Percentiles rank a stretch among this genome's conserved stretches.
Evolutionary conservation across 2,113 vertebrate genomes (phyloP).

Genomic region (Oncorhynchus tshawytscha): DNA sequence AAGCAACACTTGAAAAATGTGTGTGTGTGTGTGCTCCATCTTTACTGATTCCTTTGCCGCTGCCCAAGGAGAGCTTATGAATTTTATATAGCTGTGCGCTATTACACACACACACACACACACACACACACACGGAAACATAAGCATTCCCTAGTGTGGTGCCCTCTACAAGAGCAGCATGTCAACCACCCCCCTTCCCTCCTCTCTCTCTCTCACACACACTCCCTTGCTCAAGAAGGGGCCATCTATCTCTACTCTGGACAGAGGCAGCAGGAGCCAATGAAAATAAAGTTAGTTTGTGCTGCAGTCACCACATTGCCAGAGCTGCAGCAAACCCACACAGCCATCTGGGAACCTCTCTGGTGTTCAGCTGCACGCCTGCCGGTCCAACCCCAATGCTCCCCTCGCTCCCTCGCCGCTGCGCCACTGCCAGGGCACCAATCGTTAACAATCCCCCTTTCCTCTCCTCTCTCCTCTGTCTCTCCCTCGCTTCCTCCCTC

Average conservation of each 20-base stretch:
- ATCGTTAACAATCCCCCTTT: slow-evolving; percentile 46
- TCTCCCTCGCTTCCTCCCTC: not conserved
- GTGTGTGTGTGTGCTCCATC: not conserved
- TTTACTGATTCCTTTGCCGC: not conserved
- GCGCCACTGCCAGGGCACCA: slow-evolving; percentile 48
- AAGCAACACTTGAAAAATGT: too few relatives aligned
- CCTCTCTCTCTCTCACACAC: not conserved
- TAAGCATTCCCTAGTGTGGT: not conserved
- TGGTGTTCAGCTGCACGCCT: slow-evolving; percentile 65
- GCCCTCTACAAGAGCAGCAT: not conserved
- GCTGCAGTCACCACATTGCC: slow-evolving; percentile 25
- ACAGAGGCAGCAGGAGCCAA: slow-evolving; percentile 37
- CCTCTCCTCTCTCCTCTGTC: slow-evolving; percentile 6
- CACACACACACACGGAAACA: not conserved
- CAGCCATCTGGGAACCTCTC: slow-evolving; percentile 65
- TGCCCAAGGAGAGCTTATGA: slow-evolving; percentile 11
- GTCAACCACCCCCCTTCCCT: not conserved
- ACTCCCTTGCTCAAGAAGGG: not conserved
- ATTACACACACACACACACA: not conserved
- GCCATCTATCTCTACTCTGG: slow-evolving; percentile 19
- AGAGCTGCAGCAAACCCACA: slow-evolving; percentile 12
- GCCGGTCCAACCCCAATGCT: slow-evolving; percentile 16
- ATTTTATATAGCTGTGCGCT: slow-evolving; percentile 19
- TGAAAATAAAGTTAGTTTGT: slow-evolving; percentile 23
- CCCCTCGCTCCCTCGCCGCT: not conserved